Percentiles rank a stretch among this genome's conserved stretches.
phyloP scores from a whole-genome alignment of 2,888 invertebrate genomes.

The Prosapia bicincta region DNA sequence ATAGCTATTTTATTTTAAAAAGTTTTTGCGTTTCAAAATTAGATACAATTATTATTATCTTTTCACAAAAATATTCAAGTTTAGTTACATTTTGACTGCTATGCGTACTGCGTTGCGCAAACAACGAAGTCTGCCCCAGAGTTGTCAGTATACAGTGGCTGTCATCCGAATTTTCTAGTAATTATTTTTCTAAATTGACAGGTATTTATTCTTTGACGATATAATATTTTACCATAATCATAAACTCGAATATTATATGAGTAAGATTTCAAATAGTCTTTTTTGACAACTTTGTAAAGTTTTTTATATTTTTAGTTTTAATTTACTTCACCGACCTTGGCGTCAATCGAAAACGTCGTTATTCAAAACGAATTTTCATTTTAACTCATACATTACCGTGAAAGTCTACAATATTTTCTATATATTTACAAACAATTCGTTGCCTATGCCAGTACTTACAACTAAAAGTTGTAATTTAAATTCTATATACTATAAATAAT shows the following conservation, averaged over 20 bases:
- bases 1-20: too few species aligned
- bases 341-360: slow-evolving; percentile 12
- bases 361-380: not conserved
- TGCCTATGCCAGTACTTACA: not conserved
- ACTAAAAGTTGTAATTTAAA: not conserved
- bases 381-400: not conserved
- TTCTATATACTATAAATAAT: too few species aligned
- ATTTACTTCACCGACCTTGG: slow-evolving; percentile 21
- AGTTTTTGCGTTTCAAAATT: too few species aligned
- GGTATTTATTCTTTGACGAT: not conserved
- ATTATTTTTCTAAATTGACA: not conserved
- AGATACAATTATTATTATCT: too few species aligned
- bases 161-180: slow-evolving; percentile 18
- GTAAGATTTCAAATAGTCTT: not conserved
- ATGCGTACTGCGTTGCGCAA: slow-evolving; percentile 13
- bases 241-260: not conserved
- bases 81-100: not conserved
- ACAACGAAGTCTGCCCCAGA: slow-evolving; percentile 24
- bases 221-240: not conserved
- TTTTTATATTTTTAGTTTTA: not conserved
- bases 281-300: not conserved
- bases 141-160: slow-evolving; percentile 30
- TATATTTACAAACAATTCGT: too few species aligned
- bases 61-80: not conserved
- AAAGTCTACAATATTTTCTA: not conserved